Evolutionary conservation across 2,888 invertebrate genomes (phyloP).

Genomic region (Gasteruption jaculator): DNA sequence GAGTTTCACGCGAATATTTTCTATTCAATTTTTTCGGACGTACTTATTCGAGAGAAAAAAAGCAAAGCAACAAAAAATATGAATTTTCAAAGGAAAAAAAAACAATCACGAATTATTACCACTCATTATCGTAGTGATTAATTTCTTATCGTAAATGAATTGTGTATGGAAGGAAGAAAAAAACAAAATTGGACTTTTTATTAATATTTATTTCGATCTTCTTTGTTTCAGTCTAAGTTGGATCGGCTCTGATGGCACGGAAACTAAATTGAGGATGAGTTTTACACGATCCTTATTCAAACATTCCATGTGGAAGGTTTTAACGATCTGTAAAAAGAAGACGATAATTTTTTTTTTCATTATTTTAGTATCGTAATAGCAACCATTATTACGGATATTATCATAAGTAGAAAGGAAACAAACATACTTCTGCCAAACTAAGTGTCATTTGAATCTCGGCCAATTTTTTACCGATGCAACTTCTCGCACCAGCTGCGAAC

Average conservation of each 20-base stretch:
- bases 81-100: no score
- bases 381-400: background rate
- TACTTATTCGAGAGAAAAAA: no score
- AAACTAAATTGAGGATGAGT: slow-evolving; percentile 59
- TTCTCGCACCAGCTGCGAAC: slow-evolving; percentile 77
- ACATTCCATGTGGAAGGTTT: slow-evolving; percentile 55
- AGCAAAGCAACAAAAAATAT: no score
- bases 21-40: no score
- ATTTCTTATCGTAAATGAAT: slow-evolving; percentile 6
- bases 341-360: background rate
- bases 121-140: no score
- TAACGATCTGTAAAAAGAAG: slow-evolving; percentile 53
- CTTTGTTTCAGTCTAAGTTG: slow-evolving; percentile 46
- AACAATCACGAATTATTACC: no score
- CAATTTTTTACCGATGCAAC: slow-evolving; percentile 78
- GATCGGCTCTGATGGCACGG: slow-evolving; percentile 58
- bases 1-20: background rate
- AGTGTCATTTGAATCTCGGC: slow-evolving; percentile 73
- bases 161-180: slow-evolving; percentile 3
- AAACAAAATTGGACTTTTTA: slow-evolving; percentile 4
- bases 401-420: no score
- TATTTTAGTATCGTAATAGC: background rate
- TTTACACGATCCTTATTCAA: slow-evolving; percentile 55
- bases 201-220: slow-evolving; percentile 16
- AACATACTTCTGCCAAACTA: slow-evolving; percentile 61